Conservation (phyloP, 2,888 invertebrate species). For the Chelonus formosanus region DNA sequence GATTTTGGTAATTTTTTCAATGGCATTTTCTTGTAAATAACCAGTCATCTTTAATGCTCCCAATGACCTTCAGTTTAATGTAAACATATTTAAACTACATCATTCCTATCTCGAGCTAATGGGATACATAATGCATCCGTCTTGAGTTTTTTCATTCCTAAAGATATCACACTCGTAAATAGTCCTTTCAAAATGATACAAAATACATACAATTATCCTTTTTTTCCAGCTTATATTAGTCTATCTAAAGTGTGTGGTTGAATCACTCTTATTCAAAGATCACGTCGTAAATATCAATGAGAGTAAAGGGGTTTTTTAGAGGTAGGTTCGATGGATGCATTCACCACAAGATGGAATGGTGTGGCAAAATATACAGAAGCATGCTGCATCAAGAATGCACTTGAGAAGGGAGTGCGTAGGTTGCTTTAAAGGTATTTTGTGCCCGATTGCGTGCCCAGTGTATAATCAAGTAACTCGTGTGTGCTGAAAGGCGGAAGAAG, state of each 20-base stretch:
- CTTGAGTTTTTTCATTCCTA: neutral
- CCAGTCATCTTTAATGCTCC: neutral
- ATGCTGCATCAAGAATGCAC: neutral
- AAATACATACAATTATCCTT: conserved; percentile 14
- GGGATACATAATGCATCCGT: too few relatives aligned
- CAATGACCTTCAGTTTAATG: too few relatives aligned
- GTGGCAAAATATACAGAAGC: conserved; percentile 24
- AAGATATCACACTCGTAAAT: conserved; percentile 21
- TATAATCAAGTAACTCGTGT: conserved; percentile 16
- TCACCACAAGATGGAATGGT: conserved; percentile 26
- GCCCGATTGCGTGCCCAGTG: conserved; percentile 25
- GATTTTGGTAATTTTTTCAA: too few relatives aligned
- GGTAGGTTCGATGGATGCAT: conserved; percentile 23
- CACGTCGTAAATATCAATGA: conserved; percentile 27
- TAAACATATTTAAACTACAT: too few relatives aligned
- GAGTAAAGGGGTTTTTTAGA: conserved; percentile 10
- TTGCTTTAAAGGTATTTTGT: conserved; percentile 19
- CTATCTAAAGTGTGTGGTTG: conserved; percentile 23
- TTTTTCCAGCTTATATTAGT: conserved; percentile 5
- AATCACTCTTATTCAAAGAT: conserved; percentile 13
- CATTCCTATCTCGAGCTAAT: too few relatives aligned
- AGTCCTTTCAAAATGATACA: conserved; percentile 20
- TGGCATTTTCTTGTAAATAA: neutral
- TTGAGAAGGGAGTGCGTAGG: conserved; percentile 22
- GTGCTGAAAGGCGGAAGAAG: conserved; percentile 14